Evolutionary conservation across 2,113 vertebrate species (phyloP), one percentile per base, ranked within the genome.

Genomic region (Picathartes gymnocephalus): DNA sequence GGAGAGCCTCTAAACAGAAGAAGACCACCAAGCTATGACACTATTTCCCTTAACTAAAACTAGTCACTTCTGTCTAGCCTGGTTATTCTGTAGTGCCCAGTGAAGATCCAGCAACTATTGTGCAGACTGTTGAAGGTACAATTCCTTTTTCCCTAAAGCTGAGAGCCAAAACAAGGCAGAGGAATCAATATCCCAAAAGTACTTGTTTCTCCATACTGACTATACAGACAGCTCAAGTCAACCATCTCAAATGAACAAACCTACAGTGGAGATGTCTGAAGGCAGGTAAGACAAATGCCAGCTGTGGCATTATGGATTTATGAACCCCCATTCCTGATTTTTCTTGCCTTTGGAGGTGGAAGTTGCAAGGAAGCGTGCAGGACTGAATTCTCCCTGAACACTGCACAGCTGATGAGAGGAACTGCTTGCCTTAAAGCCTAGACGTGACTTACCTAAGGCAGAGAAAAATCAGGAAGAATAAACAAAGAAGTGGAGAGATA

Each of bases 1-100:
- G 7, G 25, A 82, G 31, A 60, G 16, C 6, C 15, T n/a, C 15
- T 23, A 51, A 82, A 42, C 12, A 44, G 15, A 79, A 53, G 39
- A 58, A 0, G 4, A 27, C 50, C 2, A 1, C 7, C 42, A 81
- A 87, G 25, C 2, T 56, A 1, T 39, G 14, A 20, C 16, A 44
- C 16, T 7, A 58, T 65, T 60, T 77, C 40, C 39, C 18, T 84
- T 84, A 24, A 30, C 9, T 51, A 18, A 39, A 81, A 72, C 0
- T 24, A 30, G 3, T 35, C 40, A 33, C 10, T 62, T 92, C 58
- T 54, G 11, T 33, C 48, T 54, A 42, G 61, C 33, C 13, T 60
- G 25, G 10, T 68, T 81, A n/a, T 81, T 85, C 53, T 54, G 40
- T 30, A 37, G n/a, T 44, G 19, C 12, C 14, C 40, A 56, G 13